Base-by-base conservation (phyloP, 2,888 invertebrate genomes). In the Rhagonycha fulva region DNA sequence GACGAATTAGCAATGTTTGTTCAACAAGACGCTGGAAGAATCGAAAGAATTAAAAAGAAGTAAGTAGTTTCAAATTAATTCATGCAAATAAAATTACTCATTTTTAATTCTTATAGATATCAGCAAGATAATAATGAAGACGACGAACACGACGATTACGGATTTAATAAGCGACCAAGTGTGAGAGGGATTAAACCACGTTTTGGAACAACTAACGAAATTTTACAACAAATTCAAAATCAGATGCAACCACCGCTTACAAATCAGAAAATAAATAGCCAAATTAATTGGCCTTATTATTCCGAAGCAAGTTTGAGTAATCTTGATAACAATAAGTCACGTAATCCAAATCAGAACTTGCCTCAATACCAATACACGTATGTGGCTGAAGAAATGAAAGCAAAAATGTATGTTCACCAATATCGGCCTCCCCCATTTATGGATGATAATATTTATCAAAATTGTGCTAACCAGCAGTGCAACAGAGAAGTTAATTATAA, bases 161-260 rank as follows among this genome's bases (percentile, higher is more conserved):
- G 96, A 0, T 96, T 97, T 86, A 95, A 95, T 84, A 91, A 95
- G 60, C 90, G 96, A n/a, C 96, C 96, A 0, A 95, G 95, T 0
- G 96, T 97, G 1, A 91, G 96, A 0, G 96, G 96, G 0, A 96
- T 97, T 79, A 96, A 96, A 84, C 94, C 96, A n/a, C 92, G 95
- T 80, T 93, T 95, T 79, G 94, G 94, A 11, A 93, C 95, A 0
- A 93, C 93, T 5, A 94, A 93, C 78, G 95, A 95, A 83, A 94
- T 96, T 62, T 89, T 96, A 0, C 93, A 95, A 82, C 95, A 95
- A 85, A 93, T 95, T 89, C 94, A 95, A 85, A 92, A 92, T 74
- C 93, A 95, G 82, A 83, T 87, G 74, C 86, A 87, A 73, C 87
- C 94, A 84, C 92, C 92, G 70, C 88, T 87, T 24, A 79, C 80